Base-by-base conservation (phyloP, 2,797 vertebrate genomes). In the Chaetophractus vellerosus region DNA sequence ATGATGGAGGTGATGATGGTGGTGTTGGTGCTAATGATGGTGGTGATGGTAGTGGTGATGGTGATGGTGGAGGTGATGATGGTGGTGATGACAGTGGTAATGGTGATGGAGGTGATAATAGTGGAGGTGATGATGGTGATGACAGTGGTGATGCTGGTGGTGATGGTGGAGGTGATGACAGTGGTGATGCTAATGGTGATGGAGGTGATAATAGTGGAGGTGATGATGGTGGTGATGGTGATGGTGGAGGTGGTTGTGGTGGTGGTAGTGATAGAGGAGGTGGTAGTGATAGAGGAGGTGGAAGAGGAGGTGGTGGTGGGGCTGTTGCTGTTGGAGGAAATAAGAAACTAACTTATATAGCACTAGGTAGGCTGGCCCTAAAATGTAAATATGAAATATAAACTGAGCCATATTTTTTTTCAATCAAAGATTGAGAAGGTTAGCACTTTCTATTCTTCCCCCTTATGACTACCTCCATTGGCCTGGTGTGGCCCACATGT, bases 81-180 rank as follows among this genome's bases (percentile, higher is more conserved):
- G 66, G 6, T 38, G 21, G 21, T 5, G 36, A 5, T 41, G 23
- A 5, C 26, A 23, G 2, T 38, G 45, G 5, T 48, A 16, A 0
- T 61, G 71, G 6, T 14, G 48, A 8, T 28, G 12, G 9, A 21
- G 31, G 24, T 9, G 31, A 36, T 19, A 21, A 12, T 24, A 18
- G 4, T 55, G 23, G 5, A 23, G 16, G 28, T 6, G 26, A 11
- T 10, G 24, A 0, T 18, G 9, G 28, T 11, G 18, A 12, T n/a
- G 48, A 1, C 2, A 21, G 0, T 52, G 3, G 45, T 1, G 9
- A 7, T 28, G 12, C 28, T 16, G 31, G 24, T 9, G 31, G 36
- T 19, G 31, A 12, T 24, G 18, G 4, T 55, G 23, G 5, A 23
- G 16, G 28, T 6, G 26, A 11, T 10, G 24, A 0, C 48, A 36